Evolutionary conservation across 2,797 vertebrate genomes (phyloP).

Genomic region (Acanthopagrus latus): DNA sequence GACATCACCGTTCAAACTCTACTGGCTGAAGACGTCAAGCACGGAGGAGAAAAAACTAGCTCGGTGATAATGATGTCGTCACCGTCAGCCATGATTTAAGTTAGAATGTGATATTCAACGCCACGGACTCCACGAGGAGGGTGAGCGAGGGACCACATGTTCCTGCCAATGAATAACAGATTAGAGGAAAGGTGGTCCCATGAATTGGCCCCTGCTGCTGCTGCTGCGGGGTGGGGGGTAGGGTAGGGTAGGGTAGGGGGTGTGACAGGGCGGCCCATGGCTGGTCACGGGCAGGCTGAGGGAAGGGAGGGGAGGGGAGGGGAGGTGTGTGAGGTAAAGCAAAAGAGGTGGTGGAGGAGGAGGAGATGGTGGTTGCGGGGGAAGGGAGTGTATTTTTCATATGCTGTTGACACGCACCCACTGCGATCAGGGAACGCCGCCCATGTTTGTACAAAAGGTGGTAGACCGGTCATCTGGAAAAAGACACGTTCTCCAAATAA

Average conservation of each 20-base stretch:
- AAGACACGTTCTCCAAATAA: background rate
- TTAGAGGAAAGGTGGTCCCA: conserved; percentile 48
- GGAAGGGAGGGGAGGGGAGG: background rate
- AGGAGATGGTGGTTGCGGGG: background rate
- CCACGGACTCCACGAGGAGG: background rate
- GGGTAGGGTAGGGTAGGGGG: conserved; percentile 45
- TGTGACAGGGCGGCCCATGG: conserved; percentile 50
- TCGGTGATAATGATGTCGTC: background rate
- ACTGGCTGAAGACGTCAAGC: background rate
- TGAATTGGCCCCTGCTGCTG: conserved; percentile 22
- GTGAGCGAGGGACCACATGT: conserved; percentile 36
- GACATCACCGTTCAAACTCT: background rate
- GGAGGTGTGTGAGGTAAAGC: background rate
- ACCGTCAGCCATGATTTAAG: background rate
- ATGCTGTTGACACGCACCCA: conserved; percentile 56
- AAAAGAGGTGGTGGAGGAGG: background rate
- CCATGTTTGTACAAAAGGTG: conserved; percentile 14
- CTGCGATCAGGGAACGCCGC: conserved; percentile 57
- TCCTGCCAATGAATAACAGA: conserved; percentile 51
- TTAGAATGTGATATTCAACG: background rate
- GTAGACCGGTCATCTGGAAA: conserved; percentile 1
- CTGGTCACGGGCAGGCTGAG: conserved; percentile 16
- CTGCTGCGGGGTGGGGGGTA: too few species aligned
- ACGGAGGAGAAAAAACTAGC: background rate
- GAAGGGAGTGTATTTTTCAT: conserved; percentile 1